Conservation (phyloP, 2,113 vertebrate species). For the Tachysurus vachellii region DNA sequence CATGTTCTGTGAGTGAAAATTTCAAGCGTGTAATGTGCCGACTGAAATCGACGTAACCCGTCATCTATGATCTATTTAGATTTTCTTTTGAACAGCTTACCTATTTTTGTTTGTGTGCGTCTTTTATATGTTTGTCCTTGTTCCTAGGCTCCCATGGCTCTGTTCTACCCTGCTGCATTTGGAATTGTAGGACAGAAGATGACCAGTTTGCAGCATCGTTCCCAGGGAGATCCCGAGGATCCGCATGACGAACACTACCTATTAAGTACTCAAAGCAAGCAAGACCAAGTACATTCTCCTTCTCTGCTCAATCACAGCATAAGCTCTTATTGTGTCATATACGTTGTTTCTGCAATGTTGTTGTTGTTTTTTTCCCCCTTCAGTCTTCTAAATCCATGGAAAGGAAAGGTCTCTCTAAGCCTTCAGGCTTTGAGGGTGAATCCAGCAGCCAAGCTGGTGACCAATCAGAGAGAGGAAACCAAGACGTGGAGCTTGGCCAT, state of each 20-base stretch:
- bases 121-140: neutral
- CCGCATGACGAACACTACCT: slow-evolving; percentile 97
- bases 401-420: slow-evolving; percentile 82
- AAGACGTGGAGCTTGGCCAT: slow-evolving; percentile 83
- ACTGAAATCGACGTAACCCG: neutral
- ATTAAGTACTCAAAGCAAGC: slow-evolving; percentile 94
- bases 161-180: slow-evolving; percentile 96
- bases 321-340: neutral
- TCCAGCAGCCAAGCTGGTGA: slow-evolving; percentile 79
- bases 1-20: neutral
- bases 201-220: slow-evolving; percentile 89
- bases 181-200: slow-evolving; percentile 98
- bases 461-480: slow-evolving; percentile 76
- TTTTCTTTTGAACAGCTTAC: neutral
- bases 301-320: neutral
- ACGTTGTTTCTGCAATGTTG: neutral
- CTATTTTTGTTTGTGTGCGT: too few relatives aligned
- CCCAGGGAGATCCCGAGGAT: slow-evolving; percentile 91
- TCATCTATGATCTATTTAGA: neutral
- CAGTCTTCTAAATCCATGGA: slow-evolving; percentile 93
- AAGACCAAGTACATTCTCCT: slow-evolving; percentile 83
- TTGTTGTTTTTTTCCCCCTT: too few relatives aligned
- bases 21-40: neutral
- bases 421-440: slow-evolving; percentile 84
- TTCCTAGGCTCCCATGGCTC: slow-evolving; percentile 89